phyloP scores from a whole-genome alignment of 2,797 vertebrate species.

The Muscicapa striata region DNA sequence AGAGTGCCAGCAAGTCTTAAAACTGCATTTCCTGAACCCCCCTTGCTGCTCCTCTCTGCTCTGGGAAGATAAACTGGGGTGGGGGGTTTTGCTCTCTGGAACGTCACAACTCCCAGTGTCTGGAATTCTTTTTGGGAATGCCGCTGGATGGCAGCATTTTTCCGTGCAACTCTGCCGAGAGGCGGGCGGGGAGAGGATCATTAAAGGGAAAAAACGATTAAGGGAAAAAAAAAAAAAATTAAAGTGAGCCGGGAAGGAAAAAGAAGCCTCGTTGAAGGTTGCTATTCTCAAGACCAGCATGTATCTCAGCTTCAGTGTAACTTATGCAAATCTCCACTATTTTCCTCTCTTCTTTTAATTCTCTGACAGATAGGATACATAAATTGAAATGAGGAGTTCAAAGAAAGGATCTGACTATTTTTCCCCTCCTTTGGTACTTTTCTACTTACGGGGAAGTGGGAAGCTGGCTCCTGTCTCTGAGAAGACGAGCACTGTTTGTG shows the following conservation, averaged over 20 bases:
- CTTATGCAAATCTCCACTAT: slow-evolving; percentile 1
- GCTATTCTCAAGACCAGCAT: neutral
- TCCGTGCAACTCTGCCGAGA: neutral
- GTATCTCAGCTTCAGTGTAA: neutral
- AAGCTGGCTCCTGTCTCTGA: neutral
- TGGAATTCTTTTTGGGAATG: neutral
- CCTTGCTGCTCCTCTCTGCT: neutral
- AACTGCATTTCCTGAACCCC: neutral
- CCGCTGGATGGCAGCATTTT: slow-evolving; percentile 71
- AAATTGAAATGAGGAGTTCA: slow-evolving; percentile 21
- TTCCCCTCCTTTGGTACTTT: neutral
- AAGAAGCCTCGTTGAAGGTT: neutral
- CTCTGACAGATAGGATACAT: neutral
- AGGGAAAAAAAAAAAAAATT: neutral
- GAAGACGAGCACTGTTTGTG: neutral
- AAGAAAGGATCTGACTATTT: neutral
- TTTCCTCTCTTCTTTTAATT: neutral
- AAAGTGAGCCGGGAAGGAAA: neutral
- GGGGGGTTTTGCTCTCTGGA: neutral
- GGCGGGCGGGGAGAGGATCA: neutral
- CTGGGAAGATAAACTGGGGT: neutral
- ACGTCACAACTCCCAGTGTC: neutral
- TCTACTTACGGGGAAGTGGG: neutral
- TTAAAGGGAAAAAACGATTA: neutral
- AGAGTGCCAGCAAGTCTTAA: neutral